Base-by-base conservation (phyloP, 2,113 vertebrate genomes). In the Pelecanoides urinatrix region DNA sequence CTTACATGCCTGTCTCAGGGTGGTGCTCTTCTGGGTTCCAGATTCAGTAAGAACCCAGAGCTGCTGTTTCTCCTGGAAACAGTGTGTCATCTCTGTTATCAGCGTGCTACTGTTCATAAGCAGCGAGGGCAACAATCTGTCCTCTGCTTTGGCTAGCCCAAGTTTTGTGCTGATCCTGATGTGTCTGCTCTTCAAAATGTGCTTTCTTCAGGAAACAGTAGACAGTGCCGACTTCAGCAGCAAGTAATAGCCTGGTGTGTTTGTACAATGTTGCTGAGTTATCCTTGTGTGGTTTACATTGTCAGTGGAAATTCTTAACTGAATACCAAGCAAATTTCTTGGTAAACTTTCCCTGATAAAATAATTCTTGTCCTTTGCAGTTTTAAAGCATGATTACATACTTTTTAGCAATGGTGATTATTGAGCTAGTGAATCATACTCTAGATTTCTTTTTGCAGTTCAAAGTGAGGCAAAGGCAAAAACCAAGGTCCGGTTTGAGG, bases 401-500 rank as follows among this genome's bases (percentile, higher is more conserved):
- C 13, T 44, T 72, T 86, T 40, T 62, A 90, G 38, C 63, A 70
- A 9, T 29, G 6, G 7, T 70, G 73, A 21, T 94, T 93, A 34
- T 49, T 88, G 53, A 89, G 67, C 45, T 62, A 70, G 52, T 45
- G 49, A 94, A 26, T 61, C 34, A 71, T 63, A 40, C 79, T 92
- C 55, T 40, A 4, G 2, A 29, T 71, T 96, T 86, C 44, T 94
- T 97, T 95, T 97, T 95, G 50, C 94, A 99, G 99, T 98, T 97
- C 98, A 99, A 95, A 99, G 98, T 98, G 99, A 99, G 95, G 99
- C 99, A 72, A 99, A 99, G 97, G 98, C 98, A 81, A 99, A 98
- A 97, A 99, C 99, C 59, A 99, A 97, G 97, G 98, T 99, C 87
- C 97, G 98, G 72, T 99, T 99, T 98, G 99, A 99, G 87, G 99